phyloP scores from a whole-genome alignment of 2,888 invertebrate genomes.

The Oeneis ivallda region DNA sequence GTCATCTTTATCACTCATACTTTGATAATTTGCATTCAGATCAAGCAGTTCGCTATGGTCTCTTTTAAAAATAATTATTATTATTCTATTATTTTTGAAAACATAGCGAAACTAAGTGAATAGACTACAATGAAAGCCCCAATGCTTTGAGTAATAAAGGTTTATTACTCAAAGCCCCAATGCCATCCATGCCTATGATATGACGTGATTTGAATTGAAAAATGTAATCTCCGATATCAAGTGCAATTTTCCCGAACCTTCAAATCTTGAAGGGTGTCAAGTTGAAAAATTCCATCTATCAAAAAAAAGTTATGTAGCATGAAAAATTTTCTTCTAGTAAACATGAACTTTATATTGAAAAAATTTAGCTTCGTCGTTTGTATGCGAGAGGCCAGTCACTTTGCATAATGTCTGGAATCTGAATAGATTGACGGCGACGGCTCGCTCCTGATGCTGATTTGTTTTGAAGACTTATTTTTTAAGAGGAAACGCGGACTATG shows the following conservation, averaged over 20 bases:
- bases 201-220: not conserved
- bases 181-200: not conserved
- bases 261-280: not conserved
- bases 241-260: not conserved
- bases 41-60: too few species aligned
- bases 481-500: too few species aligned
- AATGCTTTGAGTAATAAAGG: too few species aligned
- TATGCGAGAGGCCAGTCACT: slow-evolving; percentile 20
- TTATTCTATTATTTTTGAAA: too few species aligned
- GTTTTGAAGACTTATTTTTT: slow-evolving; percentile 18
- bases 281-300: not conserved
- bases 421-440: slow-evolving; percentile 16
- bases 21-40: too few species aligned
- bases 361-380: slow-evolving; percentile 11
- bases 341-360: slow-evolving; percentile 15
- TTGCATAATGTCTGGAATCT: slow-evolving; percentile 21
- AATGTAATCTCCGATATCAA: not conserved
- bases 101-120: too few species aligned
- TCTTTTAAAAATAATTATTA: too few species aligned
- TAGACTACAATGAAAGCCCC: too few species aligned
- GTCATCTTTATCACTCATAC: too few species aligned
- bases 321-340: slow-evolving; percentile 10
- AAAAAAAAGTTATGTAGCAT: slow-evolving; percentile 7
- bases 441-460: slow-evolving; percentile 11
- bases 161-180: too few species aligned